Percentiles rank a stretch among this genome's conserved stretches.
phyloP scores from a whole-genome alignment of 2,113 vertebrate genomes.

The Rallus limicola region DNA sequence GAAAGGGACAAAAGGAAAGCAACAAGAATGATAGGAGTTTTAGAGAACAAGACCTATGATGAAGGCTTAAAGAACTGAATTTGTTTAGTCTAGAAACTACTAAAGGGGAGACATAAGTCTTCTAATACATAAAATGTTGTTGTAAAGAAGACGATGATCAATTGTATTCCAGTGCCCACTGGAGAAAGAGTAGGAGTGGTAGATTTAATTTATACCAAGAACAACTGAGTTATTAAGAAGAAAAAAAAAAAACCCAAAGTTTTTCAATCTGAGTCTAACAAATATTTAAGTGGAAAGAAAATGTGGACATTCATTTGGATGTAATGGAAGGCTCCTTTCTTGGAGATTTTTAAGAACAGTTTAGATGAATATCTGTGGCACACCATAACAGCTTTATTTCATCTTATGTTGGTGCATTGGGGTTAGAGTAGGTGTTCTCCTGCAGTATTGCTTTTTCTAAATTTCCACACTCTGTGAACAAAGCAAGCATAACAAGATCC shows the following conservation, averaged over 20 bases:
- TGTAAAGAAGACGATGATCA: constrained; percentile 29
- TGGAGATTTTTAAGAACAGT: not conserved
- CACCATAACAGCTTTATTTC: not conserved
- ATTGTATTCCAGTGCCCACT: not conserved
- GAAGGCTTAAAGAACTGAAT: constrained; percentile 19
- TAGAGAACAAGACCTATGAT: constrained; percentile 24
- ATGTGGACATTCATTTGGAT: not conserved
- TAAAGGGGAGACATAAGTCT: constrained; percentile 27
- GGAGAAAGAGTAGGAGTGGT: not conserved
- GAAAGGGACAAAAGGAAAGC: not conserved
- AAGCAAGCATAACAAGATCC: not conserved
- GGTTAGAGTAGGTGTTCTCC: not conserved
- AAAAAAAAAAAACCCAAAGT: not conserved
- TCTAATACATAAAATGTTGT: constrained; percentile 20
- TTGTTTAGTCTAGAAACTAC: constrained; percentile 54
- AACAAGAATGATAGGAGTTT: constrained; percentile 4
- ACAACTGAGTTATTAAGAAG: not conserved
- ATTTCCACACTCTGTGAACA: not conserved
- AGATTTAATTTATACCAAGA: constrained; percentile 11
- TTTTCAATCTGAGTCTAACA: not conserved
- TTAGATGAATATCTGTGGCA: not conserved
- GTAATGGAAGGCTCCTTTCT: not conserved
- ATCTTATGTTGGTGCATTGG: not conserved
- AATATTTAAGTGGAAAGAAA: not conserved
- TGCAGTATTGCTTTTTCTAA: not conserved